Evolutionary conservation across 2,797 vertebrate genomes (phyloP), one percentile per base, ranked within the genome.

Genomic region (Pristis pectinata): DNA sequence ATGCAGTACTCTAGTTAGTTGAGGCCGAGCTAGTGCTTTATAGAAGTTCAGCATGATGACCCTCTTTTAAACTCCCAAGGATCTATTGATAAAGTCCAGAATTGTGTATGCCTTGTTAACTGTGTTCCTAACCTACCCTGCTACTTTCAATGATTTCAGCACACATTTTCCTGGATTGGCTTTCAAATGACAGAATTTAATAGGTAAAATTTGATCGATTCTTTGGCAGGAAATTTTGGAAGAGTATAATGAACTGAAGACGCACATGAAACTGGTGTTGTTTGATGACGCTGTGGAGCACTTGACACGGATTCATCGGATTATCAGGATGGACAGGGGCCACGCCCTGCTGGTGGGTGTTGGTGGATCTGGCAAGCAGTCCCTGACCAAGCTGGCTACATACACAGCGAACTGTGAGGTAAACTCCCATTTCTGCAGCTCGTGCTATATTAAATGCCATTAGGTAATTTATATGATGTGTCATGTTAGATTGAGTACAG

Each of bases 201-300:
- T 59, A 13, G 1, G 0, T n/a, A 89, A 91, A 41, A 67, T 64
- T 91, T 19, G 5, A 37, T 91, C 67, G 61, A 64, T 77, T 94
- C 59, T 53, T 44, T 77, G 96, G 61, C 96, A 99, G 99, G 99
- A 99, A 95, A 98, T 99, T 95, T 97, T 99, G 0, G 98, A 99
- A 61, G 98, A 99, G 95, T 99, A 99, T 96, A 99, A 99, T 1
- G 98, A 99, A 95, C 96, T 41, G 93, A 98, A 98, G 93, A 96
- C 96, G 0, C 97, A 95, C 83, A 99, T 99, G 98, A 98, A 98
- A 80, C 96, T 99, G 93, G 98, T 99, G 37, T 97, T 99, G 77
- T 99, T 99, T 94, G 98, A 99, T 0, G 98, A 99, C 2, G 99
- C 99, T 5, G 96, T 99, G 96, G 99, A 99, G 95, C 99, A 99